Evolutionary conservation across 2,888 invertebrate genomes (phyloP).

Genomic region (Eurytoma californica): DNA sequence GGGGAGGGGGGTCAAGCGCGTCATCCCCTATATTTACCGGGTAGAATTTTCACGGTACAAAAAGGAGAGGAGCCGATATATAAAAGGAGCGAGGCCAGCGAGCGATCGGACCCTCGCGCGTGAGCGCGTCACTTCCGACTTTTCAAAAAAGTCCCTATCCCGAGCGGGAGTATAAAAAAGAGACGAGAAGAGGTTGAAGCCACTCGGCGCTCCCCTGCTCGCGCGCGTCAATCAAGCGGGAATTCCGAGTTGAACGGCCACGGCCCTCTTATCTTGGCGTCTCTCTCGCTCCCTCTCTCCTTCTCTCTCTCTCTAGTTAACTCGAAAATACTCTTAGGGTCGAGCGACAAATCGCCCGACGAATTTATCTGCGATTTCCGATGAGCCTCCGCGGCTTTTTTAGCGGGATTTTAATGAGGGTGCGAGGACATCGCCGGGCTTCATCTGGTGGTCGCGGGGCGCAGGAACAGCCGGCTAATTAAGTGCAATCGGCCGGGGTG

Average conservation of each 20-base stretch:
- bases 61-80: slow-evolving; percentile 2
- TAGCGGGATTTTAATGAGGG: slow-evolving; percentile 42
- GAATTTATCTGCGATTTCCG: slow-evolving; percentile 36
- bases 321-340: slow-evolving; percentile 31
- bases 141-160: slow-evolving; percentile 16
- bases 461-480: slow-evolving; percentile 31
- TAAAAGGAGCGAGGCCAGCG: neutral
- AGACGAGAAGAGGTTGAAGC: slow-evolving; percentile 25
- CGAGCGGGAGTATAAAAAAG: neutral
- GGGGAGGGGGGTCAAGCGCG: neutral
- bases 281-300: neutral
- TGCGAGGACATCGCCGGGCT: neutral
- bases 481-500: slow-evolving; percentile 17
- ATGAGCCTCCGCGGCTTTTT: neutral
- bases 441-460: slow-evolving; percentile 3
- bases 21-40: slow-evolving; percentile 19
- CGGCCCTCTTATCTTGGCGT: neutral
- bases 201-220: neutral
- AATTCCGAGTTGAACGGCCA: slow-evolving; percentile 9
- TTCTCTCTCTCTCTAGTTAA: neutral
- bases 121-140: slow-evolving; percentile 21
- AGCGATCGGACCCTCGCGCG: neutral
- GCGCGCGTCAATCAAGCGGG: slow-evolving; percentile 32
- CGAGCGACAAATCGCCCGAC: slow-evolving; percentile 17
- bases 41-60: slow-evolving; percentile 27